phyloP scores from a whole-genome alignment of 2,113 vertebrate species.

The Oenanthe melanoleuca region DNA sequence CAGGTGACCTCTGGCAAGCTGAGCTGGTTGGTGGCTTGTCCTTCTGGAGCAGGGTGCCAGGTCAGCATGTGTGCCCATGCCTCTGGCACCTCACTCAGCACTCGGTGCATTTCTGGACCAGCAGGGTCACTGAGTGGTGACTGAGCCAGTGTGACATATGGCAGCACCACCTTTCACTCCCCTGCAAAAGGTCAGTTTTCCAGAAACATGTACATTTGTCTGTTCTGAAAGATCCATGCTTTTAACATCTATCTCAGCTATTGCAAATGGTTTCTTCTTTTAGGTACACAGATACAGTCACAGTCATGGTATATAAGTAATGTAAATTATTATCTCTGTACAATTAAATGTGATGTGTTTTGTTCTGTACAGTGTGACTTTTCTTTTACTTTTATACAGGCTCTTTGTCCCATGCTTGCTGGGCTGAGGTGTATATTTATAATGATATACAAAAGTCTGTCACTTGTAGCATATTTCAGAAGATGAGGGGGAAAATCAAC shows the following conservation, averaged over 20 bases:
- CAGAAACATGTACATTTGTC: neutral
- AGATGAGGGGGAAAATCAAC: neutral
- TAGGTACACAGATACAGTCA: neutral
- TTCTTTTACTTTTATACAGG: neutral
- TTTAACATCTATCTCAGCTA: neutral
- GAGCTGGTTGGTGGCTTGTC: neutral
- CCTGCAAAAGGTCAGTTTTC: neutral
- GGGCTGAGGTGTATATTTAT: neutral
- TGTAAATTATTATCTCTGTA: neutral
- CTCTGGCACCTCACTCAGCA: neutral
- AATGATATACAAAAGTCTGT: neutral
- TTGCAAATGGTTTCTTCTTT: neutral
- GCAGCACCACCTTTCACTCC: neutral
- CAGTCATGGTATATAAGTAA: too few relatives aligned
- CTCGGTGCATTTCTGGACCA: neutral
- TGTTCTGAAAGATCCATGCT: neutral
- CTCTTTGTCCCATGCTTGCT: neutral
- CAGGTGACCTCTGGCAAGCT: neutral
- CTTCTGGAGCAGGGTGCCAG: neutral
- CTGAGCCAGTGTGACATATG: neutral
- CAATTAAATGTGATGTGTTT: neutral
- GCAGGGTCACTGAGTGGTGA: neutral
- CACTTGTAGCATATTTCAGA: neutral
- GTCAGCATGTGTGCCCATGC: neutral
- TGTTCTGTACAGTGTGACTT: neutral